These are phyloP conservation scores for Anabacerthia variegaticeps DNA, from an alignment of 2,797 vertebrate species.

Conservation along the genomic window DNA sequence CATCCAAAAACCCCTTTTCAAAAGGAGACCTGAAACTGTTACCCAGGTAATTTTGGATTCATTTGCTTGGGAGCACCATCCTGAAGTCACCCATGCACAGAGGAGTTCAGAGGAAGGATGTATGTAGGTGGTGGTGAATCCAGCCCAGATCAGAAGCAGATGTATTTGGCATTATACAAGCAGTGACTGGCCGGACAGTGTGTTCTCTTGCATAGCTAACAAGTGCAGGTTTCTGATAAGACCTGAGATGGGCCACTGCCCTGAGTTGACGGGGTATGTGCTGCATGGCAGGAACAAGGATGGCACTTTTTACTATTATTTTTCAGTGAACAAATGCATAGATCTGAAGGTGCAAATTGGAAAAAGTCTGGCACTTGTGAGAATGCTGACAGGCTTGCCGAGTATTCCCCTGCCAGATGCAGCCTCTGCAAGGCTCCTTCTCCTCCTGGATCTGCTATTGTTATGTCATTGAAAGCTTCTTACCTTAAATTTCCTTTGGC, in stretches of 20 bases:
- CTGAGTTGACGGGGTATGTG: not conserved
- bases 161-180: not conserved
- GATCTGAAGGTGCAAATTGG: constrained; percentile 24
- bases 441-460: not conserved
- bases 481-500: not conserved
- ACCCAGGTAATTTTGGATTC: not conserved
- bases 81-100: not conserved
- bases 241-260: rapidly evolving
- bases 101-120: not conserved
- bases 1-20: rapidly evolving
- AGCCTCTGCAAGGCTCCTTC: not conserved
- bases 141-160: not conserved
- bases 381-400: not conserved
- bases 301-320: not conserved
- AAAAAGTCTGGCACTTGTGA: not conserved
- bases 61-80: not conserved
- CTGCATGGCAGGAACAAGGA: not conserved
- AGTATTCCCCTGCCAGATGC: not conserved
- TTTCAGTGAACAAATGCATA: not conserved
- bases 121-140: not conserved
- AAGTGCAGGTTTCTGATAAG: not conserved
- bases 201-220: not conserved
- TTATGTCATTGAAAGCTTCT: not conserved
- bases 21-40: not conserved
- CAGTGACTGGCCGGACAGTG: not conserved